Conservation (phyloP, 2,113 vertebrate genomes). For the Corapipo altera region DNA sequence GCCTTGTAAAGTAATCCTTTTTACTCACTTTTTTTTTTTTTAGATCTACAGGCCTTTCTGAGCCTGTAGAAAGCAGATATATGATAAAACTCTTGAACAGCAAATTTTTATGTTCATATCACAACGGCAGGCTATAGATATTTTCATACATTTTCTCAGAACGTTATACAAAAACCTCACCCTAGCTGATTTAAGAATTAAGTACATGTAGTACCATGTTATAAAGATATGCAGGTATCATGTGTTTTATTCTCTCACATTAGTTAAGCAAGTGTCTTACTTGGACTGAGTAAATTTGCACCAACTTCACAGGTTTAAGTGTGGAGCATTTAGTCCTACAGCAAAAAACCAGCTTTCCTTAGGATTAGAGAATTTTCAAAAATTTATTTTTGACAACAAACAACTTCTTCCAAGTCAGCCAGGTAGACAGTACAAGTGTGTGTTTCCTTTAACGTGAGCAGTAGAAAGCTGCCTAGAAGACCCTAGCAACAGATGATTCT, state of each 20-base stretch:
- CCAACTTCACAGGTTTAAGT: neutral
- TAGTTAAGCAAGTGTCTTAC: neutral
- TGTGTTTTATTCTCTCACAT: neutral
- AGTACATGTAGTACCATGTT: neutral
- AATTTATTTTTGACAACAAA: neutral
- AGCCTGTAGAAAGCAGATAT: neutral
- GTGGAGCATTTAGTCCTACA: neutral
- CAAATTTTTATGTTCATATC: neutral
- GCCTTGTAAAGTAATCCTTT: neutral
- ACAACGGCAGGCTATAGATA: neutral
- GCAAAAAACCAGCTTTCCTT: neutral
- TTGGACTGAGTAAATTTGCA: neutral
- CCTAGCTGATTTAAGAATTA: neutral
- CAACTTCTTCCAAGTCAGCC: neutral
- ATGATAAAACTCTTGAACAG: neutral
- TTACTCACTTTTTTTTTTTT: neutral
- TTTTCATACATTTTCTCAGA: neutral
- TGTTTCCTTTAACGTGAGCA: neutral
- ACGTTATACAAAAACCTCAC: neutral
- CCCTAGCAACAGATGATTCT: neutral
- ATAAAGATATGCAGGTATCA: neutral
- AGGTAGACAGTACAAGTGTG: neutral
- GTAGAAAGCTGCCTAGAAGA: neutral
- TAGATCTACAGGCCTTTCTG: neutral
- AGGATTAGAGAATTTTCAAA: neutral